Conservation (phyloP, 2,888 invertebrate genomes). For the Melitaea athalia region DNA sequence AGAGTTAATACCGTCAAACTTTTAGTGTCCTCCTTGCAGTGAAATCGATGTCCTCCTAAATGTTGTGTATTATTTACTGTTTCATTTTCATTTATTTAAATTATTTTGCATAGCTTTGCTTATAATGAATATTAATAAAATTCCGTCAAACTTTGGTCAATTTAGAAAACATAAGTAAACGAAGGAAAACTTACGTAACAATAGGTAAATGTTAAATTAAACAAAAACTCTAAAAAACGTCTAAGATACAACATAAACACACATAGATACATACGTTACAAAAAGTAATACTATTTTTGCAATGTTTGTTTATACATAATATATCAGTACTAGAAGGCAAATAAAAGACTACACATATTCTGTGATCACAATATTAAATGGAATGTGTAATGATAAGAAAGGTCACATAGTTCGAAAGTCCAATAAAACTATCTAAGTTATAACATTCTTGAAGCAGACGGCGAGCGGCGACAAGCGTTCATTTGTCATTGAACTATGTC, state of each 20-base stretch:
- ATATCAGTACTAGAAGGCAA: not conserved
- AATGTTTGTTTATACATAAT: not conserved
- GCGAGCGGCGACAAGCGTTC: constrained; percentile 15
- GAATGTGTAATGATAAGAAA: constrained; percentile 15
- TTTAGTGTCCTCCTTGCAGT: too few relatives aligned
- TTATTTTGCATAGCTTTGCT: too few relatives aligned
- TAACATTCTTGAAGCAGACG: constrained; percentile 22
- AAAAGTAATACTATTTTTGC: not conserved
- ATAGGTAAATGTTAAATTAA: too few relatives aligned
- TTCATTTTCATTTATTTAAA: not conserved
- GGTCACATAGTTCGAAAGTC: constrained; percentile 26
- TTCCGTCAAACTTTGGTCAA: not conserved
- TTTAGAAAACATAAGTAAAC: not conserved
- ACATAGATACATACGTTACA: too few relatives aligned
- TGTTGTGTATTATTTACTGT: too few relatives aligned
- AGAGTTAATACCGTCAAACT: too few relatives aligned
- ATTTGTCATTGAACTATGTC: constrained; percentile 24
- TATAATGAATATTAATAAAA: too few relatives aligned
- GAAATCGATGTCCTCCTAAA: too few relatives aligned
- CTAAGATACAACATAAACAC: not conserved
- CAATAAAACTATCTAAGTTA: constrained; percentile 22
- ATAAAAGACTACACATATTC: not conserved
- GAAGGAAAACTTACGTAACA: too few relatives aligned
- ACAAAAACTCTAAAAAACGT: not conserved
- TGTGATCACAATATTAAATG: constrained; percentile 9